These are phyloP conservation scores for Tenthredo livida DNA, from an alignment of 2,888 invertebrate species.

Conservation along the genomic window DNA sequence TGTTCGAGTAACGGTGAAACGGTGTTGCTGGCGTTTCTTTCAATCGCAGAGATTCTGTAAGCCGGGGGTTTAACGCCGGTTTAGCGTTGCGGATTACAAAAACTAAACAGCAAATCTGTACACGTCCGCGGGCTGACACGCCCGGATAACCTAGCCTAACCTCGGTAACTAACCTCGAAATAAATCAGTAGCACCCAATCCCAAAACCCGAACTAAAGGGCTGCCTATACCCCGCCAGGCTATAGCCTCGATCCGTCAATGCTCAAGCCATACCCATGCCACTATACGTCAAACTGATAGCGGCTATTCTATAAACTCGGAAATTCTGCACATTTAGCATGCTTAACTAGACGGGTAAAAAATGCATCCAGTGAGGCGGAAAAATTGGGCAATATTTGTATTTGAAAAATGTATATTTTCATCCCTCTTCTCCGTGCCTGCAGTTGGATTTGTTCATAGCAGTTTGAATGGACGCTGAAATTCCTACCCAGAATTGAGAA, in stretches of 20 bases:
- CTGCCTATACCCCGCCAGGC: constrained; percentile 9
- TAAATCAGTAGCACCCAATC: constrained; percentile 56
- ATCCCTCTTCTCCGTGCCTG: not conserved
- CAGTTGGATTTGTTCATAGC: not conserved
- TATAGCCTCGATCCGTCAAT: constrained; percentile 66
- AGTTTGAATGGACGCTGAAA: not conserved
- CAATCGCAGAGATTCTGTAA: constrained; percentile 51
- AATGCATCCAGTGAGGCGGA: not conserved
- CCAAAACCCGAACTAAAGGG: constrained; percentile 40
- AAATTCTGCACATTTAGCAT: constrained; percentile 29
- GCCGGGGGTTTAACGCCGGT: constrained; percentile 47
- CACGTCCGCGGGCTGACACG: constrained; percentile 57
- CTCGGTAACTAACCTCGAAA: constrained; percentile 57
- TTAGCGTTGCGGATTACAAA: constrained; percentile 48
- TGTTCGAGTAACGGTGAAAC: constrained; percentile 41
- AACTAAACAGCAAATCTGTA: constrained; percentile 57
- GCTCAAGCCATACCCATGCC: constrained; percentile 61
- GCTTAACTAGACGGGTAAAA: constrained; percentile 15
- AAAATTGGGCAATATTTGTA: not conserved
- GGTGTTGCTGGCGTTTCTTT: constrained; percentile 50
- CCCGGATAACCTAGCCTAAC: constrained; percentile 57
- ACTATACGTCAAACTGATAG: constrained; percentile 70
- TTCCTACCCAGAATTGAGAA: not conserved
- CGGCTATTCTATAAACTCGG: constrained; percentile 50
- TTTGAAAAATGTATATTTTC: not conserved